Percentiles rank a stretch among this genome's conserved stretches.
These are phyloP conservation scores for Characodon lateralis DNA, from an alignment of 2,797 vertebrate genomes.

Conservation along the genomic window DNA sequence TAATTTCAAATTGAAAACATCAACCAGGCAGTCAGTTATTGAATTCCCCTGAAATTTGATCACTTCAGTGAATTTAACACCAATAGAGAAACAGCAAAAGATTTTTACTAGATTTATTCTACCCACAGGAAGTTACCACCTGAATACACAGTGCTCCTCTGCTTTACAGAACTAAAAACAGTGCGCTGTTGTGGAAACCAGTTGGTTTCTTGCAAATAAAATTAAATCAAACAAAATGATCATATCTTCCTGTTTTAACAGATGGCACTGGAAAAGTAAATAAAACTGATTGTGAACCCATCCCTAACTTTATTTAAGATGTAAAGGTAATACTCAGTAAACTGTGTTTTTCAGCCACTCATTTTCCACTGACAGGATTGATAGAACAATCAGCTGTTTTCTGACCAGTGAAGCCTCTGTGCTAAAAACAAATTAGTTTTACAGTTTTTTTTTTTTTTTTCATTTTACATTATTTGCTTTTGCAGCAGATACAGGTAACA, in stretches of 20 bases:
- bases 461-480: not conserved
- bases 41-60: not conserved
- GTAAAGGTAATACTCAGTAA: not conserved
- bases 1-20: not conserved
- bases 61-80: not conserved
- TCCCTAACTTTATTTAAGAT: not conserved
- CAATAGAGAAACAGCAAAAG: not conserved
- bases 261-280: not conserved
- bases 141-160: not conserved
- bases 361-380: not conserved
- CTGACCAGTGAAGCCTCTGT: too few relatives aligned
- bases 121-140: not conserved
- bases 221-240: not conserved
- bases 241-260: not conserved
- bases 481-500: not conserved
- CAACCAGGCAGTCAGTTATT: too few relatives aligned
- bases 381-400: not conserved
- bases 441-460: not conserved
- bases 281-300: not conserved
- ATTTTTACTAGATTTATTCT: not conserved
- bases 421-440: not conserved
- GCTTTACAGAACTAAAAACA: not conserved
- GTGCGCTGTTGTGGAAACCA: not conserved
- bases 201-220: not conserved
- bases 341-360: not conserved